Base-by-base conservation (phyloP, 2,113 vertebrate species). In the Hyperopisus bebe region DNA sequence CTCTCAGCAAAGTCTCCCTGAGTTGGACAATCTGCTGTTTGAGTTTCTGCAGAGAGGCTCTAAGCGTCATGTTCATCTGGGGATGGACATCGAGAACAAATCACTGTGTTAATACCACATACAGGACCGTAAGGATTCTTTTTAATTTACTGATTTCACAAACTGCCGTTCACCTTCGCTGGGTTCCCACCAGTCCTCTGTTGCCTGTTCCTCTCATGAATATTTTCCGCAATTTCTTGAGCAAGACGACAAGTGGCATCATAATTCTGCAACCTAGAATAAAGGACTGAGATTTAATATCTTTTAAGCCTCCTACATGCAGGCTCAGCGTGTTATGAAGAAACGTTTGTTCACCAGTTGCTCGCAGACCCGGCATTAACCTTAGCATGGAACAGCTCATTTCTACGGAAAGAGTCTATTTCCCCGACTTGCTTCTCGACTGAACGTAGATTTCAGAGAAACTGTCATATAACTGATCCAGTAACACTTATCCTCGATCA, bases 161-260 rank as follows among this genome's bases (percentile, higher is more conserved):
- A 51, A 15, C 9, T 39, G 35, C 10, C 47, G 3, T 88, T 91
- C 93, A 98, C 98, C 97, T 98, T 99, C 15, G 96, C 93, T 21
- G 97, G 94, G 93, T 96, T 99, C 35, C 97, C 97, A 84, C 97
- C 97, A 50, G 95, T 97, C 90, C 98, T 96, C 91, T 97, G 97
- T 92, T 93, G 95, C 58, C 96, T 96, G 94, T 96, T 98, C 35
- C 97, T 94, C 90, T 98, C 97, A 93, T 98, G 97, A 88, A 98
- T 96, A 90, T 95, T 98, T 95, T 99, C 98, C 4, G 98, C 97
- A 74, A 97, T 95, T 91, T 99, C 98, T 91, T 99, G 98, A 24
- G 97, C 97, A 90, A 97, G 92, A 13, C 97, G 96, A 88, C 97
- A 97, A 0, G 98, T 94, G 89, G 96, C 96, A 88, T 98, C 98